These are phyloP conservation scores for Drosophila leontia DNA, from an alignment of 1,140 invertebrate genomes.

Conservation along the genomic window DNA sequence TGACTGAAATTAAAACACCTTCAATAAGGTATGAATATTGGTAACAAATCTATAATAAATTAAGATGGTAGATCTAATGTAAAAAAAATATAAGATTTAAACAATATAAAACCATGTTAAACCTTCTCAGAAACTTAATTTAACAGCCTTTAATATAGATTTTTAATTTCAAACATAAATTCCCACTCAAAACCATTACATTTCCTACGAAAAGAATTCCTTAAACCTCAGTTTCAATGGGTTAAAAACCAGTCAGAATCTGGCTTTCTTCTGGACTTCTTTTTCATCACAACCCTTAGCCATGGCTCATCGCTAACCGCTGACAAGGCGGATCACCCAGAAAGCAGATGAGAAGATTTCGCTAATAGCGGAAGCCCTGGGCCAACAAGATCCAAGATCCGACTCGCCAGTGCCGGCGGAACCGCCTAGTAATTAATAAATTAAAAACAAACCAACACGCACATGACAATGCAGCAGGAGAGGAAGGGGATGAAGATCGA, in stretches of 20 bases:
- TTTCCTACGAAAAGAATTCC: neutral
- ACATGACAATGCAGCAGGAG: slow-evolving; percentile 49
- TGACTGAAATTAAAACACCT: no score
- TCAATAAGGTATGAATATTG: neutral
- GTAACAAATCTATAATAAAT: neutral
- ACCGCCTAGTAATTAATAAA: slow-evolving; percentile 83
- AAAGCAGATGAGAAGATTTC: slow-evolving; percentile 50
- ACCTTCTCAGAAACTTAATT: neutral
- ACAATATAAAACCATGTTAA: neutral
- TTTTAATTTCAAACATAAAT: neutral
- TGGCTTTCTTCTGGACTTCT: neutral
- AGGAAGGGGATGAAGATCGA: neutral
- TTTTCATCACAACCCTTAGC: neutral
- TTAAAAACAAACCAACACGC: slow-evolving; percentile 81
- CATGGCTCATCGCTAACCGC: slow-evolving; percentile 4
- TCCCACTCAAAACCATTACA: no score
- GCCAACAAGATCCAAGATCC: slow-evolving; percentile 12
- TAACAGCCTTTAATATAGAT: neutral
- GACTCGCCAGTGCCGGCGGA: slow-evolving; percentile 12
- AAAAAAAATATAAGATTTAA: neutral
- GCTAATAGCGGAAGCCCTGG: slow-evolving; percentile 75
- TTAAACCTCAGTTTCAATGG: neutral
- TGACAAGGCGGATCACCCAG: slow-evolving; percentile 26
- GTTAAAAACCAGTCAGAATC: slow-evolving; percentile 2
- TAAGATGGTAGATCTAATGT: no score